Percentiles rank a stretch among this genome's conserved stretches.
Conservation (phyloP, 2,113 vertebrate species). For the Jaculus jaculus region DNA sequence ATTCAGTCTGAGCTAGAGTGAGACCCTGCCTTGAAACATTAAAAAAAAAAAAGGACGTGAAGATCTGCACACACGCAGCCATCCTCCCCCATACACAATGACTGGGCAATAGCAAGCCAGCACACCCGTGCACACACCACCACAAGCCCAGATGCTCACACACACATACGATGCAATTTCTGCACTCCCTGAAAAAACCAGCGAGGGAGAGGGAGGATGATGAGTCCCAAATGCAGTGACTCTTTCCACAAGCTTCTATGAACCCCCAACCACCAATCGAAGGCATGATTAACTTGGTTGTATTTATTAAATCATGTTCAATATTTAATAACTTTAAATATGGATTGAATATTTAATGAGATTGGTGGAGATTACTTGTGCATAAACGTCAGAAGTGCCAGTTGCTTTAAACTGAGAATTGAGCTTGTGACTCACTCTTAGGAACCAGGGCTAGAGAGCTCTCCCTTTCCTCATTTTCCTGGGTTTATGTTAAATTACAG, state of each 20-base stretch:
- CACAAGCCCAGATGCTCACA: neutral
- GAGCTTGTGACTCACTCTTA: conserved; percentile 61
- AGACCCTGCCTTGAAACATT: too few species aligned
- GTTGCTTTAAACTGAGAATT: conserved; percentile 57
- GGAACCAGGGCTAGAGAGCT: neutral
- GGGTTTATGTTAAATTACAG: conserved; percentile 22
- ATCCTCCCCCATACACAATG: neutral
- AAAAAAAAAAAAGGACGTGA: too few species aligned
- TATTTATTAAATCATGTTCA: conserved; percentile 83
- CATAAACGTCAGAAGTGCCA: conserved; percentile 76
- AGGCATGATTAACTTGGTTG: conserved; percentile 69
- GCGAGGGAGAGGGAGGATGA: neutral
- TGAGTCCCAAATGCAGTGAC: neutral
- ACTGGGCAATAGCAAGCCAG: neutral
- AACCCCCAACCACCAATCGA: conserved; percentile 78
- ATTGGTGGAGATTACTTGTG: conserved; percentile 78
- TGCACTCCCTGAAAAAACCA: neutral
- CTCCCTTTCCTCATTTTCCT: conserved; percentile 37
- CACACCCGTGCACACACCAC: neutral
- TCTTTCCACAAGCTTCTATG: conserved; percentile 67
- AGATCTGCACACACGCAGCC: neutral
- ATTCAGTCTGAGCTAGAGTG: too few species aligned
- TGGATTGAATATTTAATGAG: conserved; percentile 80
- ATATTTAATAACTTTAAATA: conserved; percentile 84
- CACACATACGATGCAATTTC: neutral